Evolutionary conservation across 1,140 invertebrate genomes (phyloP).

Genomic region (Forficula auricularia): DNA sequence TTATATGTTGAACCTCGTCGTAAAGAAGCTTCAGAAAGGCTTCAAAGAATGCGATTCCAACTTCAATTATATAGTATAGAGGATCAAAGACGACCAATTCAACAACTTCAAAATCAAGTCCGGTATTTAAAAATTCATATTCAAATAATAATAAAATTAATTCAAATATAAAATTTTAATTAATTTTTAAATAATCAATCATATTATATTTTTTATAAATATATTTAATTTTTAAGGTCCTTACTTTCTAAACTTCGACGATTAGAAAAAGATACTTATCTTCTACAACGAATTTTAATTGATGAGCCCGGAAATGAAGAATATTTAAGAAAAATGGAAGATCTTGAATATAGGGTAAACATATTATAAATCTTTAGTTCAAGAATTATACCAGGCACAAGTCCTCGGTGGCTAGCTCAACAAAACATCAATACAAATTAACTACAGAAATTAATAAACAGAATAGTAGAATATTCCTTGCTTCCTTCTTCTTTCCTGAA

Average conservation of each 20-base stretch:
- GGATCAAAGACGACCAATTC: conserved; percentile 80
- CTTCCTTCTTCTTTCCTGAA: too few species aligned
- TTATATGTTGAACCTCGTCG: conserved; percentile 91
- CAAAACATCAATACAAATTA: too few species aligned
- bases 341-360: conserved; percentile 47
- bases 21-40: conserved; percentile 73
- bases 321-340: conserved; percentile 43
- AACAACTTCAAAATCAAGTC: conserved; percentile 75
- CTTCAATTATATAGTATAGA: conserved; percentile 74
- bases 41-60: conserved; percentile 84
- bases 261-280: conserved; percentile 79
- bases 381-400: neutral
- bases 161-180: neutral
- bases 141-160: neutral
- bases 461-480: too few species aligned
- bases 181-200: too few species aligned
- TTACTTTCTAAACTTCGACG: conserved; percentile 62
- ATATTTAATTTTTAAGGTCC: conserved; percentile 22
- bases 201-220: conserved; percentile 4
- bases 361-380: conserved; percentile 9
- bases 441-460: too few species aligned
- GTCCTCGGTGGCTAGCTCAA: too few species aligned
- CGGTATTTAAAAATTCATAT: conserved; percentile 23
- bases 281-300: conserved; percentile 60
- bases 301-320: conserved; percentile 47